Base-by-base conservation (phyloP, 2,797 vertebrate genomes). In the Forpus xanthops region DNA sequence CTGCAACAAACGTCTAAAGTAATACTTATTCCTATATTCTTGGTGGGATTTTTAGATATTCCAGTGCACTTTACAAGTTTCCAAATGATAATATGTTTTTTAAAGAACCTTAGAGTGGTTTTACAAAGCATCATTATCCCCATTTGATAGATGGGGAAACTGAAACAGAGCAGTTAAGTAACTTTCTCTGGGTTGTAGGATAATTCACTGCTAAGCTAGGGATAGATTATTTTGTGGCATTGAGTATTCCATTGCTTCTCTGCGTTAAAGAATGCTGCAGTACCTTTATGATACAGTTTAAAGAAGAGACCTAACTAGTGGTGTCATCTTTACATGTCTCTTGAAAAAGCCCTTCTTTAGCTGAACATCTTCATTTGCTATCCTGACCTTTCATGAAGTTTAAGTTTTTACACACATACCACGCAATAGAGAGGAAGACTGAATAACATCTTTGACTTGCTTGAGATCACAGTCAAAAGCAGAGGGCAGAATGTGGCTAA, bases 401-500 rank as follows among this genome's bases (percentile, higher is more conserved):
- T 21, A 80, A 65, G 18, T 58, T 89, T 94, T 92, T 55, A 73
- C 66, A 21, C 30, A 30, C 28, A 56, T 13, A 66, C 31, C 15
- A 21, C 0, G 2, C 53, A 87, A 37, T 16, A 45, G 52, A 66
- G 65, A 89, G 67, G 30, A 84, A 62, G 60, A 73, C 68, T 71
- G 24, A 56, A 80, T 71, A 31, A 44, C 19, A 7, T 78, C 60
- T 88, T 71, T 44, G 31, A 56, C 42, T 92, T 88, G 50, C 49
- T 31, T 90, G 42, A 20, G 64, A 52, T 61, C 76, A 35, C 64
- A 85, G 44, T 88, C 42, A 73, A 85, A 96, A 96, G 41, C 53
- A 93, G 89, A 88, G 85, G 82, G 89, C 89, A 91, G 55, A 93
- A 85, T 93, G 49, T 82, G 67, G 44, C 73, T 86, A 64, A 73